Conservation (phyloP, 1,140 invertebrate species). For the Idris sp. region DNA sequence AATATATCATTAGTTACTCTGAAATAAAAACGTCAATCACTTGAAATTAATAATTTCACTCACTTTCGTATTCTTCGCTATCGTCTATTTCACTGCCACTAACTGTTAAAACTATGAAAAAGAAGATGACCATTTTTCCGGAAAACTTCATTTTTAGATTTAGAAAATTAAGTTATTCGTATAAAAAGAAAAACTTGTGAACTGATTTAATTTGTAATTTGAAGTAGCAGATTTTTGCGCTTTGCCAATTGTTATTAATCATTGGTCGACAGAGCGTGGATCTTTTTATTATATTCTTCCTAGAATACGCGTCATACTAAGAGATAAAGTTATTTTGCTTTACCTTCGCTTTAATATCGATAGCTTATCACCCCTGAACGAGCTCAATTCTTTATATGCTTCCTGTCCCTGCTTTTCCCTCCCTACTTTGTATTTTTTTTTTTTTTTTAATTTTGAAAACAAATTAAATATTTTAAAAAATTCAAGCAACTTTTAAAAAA, state of each 20-base stretch:
- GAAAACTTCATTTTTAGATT: slow-evolving; percentile 14
- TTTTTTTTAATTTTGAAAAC: too few species aligned
- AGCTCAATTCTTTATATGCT: slow-evolving; percentile 1
- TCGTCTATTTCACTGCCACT: not conserved
- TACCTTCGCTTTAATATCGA: slow-evolving; percentile 27
- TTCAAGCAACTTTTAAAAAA: too few species aligned
- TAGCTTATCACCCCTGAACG: slow-evolving; percentile 1
- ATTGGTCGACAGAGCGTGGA: not conserved
- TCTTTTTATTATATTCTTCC: slow-evolving; percentile 49
- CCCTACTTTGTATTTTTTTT: not conserved
- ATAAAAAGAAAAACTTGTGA: too few species aligned
- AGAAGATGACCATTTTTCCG: slow-evolving; percentile 17
- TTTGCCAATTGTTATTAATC: slow-evolving; percentile 18
- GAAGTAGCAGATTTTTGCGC: slow-evolving; percentile 20
- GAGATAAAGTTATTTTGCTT: slow-evolving; percentile 36
- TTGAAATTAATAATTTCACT: slow-evolving; percentile 10
- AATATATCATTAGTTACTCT: not conserved
- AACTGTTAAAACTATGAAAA: not conserved
- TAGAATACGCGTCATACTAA: slow-evolving; percentile 12
- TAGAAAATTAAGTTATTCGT: too few species aligned
- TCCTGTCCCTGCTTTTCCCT: not conserved
- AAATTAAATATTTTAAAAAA: too few species aligned
- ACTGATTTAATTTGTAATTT: too few species aligned
- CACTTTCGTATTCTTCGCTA: slow-evolving; percentile 11
- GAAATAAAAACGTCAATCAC: not conserved